Base-by-base conservation (phyloP, 2,113 vertebrate species). In the Ageneiosus marmoratus region DNA sequence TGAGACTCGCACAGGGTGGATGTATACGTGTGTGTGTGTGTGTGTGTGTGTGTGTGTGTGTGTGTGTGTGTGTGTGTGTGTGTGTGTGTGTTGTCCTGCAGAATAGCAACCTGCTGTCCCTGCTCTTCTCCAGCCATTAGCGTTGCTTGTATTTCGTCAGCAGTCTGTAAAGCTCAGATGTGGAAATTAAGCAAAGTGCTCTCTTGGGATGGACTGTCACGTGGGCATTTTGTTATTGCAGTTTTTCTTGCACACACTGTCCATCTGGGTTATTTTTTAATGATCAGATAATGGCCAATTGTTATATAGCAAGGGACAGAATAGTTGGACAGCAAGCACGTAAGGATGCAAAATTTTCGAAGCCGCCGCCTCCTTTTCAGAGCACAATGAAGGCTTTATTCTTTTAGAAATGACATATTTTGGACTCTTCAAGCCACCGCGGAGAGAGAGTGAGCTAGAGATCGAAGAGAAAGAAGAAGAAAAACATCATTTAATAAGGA, bases 1-100 rank as follows among this genome's bases (percentile, higher is more conserved):
- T 80, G 83, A 56, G 78, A 83, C 87, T 84, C 46, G 81, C 83
- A 22, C 81, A 75, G 85, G 74, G 85, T 80, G 69, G 62, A 34
- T 72, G 82, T 32, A 41, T 48, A 6, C 20, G 32, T 34, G 56
- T 46, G 53, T 37, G 20, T 24, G 10, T 62, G 16, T 29, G n/a
- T 34, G 20, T 11, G 20, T 48, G 12, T 37, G 9, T 80, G 16
- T 53, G 46, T 15, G 27, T n/a, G n/a, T n/a, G n/a, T n/a, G n/a
- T n/a, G n/a, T n/a, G n/a, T n/a, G n/a, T n/a, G n/a, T n/a, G n/a
- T n/a, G n/a, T n/a, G n/a, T n/a, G n/a, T n/a, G n/a, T n/a, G n/a
- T 58, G 12, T 29, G 50, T 46, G 11, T 72, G 8, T 60, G 75
- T 41, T 46, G 67, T 73, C 78, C 83, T 79, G 22, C 3, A 67